Conservation (phyloP, 2,797 vertebrate genomes). For the Chiloscyllium punctatum region DNA sequence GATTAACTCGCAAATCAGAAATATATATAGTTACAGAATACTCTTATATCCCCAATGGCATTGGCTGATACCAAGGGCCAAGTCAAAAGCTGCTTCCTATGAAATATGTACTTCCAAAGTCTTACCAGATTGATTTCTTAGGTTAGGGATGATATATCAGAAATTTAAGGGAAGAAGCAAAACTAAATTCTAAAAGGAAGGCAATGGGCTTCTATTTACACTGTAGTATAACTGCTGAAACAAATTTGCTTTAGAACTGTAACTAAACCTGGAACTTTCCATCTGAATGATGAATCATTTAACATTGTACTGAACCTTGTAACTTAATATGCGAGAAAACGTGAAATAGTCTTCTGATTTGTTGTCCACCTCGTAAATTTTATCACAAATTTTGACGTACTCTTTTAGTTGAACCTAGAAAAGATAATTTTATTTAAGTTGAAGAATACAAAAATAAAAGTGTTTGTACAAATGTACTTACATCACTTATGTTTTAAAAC, state of each 20-base stretch:
- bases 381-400: slow-evolving; percentile 76
- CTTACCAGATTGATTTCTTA: background rate
- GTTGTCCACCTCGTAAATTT: slow-evolving; percentile 76
- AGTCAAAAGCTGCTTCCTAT: background rate
- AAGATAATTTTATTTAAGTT: background rate
- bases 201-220: background rate
- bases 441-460: background rate
- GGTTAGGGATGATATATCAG: background rate
- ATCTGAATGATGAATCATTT: background rate
- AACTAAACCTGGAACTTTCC: background rate
- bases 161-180: background rate
- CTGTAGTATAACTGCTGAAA: background rate
- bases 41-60: background rate
- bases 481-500: background rate
- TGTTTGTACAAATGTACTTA: background rate
- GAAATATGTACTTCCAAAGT: background rate
- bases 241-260: slow-evolving; percentile 9
- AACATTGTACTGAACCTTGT: slow-evolving; percentile 62
- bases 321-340: slow-evolving; percentile 73
- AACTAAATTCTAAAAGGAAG: background rate
- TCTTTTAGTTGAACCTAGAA: slow-evolving; percentile 85
- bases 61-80: background rate
- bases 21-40: background rate
- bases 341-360: slow-evolving; percentile 68
- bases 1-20: background rate